Base-by-base conservation (phyloP, 2,888 invertebrate genomes). In the Sesamia inferens region DNA sequence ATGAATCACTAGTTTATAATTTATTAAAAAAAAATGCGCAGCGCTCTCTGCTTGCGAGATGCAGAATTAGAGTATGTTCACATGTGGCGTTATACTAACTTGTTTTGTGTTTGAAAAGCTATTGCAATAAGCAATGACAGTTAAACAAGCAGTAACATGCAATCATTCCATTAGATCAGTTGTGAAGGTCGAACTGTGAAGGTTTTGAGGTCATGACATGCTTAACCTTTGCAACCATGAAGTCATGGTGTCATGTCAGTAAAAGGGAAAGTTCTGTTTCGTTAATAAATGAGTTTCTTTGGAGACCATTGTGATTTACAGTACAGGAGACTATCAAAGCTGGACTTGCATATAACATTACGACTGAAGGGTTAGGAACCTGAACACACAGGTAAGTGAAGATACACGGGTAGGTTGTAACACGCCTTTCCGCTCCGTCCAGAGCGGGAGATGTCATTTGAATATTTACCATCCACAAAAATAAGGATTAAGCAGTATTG, bases 201-300 rank as follows among this genome's bases (percentile, higher is more conserved):
- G 76, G 76, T 80, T 74, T 51, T 55, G 48, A 68, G 67, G 64
- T 71, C 81, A 68, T 39, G 19, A 57, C 61, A 62, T 54, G 59
- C 11, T n/a, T 13, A 66, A 80, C 66, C 71, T 77, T 77, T 72
- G 22, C 57, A 57, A 8, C 5, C 51, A 59, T 51, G 54, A 57
- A 48, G 8, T 24, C 19, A 54, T 54, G 58, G 71, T 39, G 19
- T 54, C 19, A 55, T n/a, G 22, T 11, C 44, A 64, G 22, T 31
- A 4, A 59, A 14, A 19, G 2, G 13, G 19, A 78, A 65, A 44
- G 24, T 24, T 19, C 22, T 54, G 44, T 14, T 47, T 14, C 3
- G 31, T 31, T 31, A 51, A n/a, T 11, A 19, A 47, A 51, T 5
- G n/a, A 5, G 19, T 42, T 6, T 51, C 39, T 8, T 51, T 65